Percentiles rank a stretch among this genome's conserved stretches.
These are phyloP conservation scores for Gryllus longicercus DNA, from an alignment of 2,888 invertebrate genomes.

Conservation along the genomic window DNA sequence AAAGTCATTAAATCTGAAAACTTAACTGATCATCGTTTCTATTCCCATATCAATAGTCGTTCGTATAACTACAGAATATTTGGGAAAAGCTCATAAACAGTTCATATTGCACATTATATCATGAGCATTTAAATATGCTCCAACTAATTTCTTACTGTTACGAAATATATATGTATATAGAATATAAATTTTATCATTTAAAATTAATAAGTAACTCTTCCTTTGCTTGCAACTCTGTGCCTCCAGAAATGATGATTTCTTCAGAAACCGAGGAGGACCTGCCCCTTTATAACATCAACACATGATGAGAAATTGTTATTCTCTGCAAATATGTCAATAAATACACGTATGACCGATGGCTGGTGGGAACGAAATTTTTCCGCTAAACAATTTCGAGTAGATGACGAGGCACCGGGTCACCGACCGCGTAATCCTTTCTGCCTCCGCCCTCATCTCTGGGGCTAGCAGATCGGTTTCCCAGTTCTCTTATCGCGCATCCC, in stretches of 20 bases:
- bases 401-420: too few relatives aligned
- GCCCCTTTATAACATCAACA: slow-evolving; percentile 24
- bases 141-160: slow-evolving; percentile 1
- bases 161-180: slow-evolving; percentile 18
- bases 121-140: slow-evolving; percentile 2
- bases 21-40: background rate
- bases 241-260: slow-evolving; percentile 20
- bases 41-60: background rate
- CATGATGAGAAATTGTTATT: slow-evolving; percentile 1
- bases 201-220: slow-evolving; percentile 22
- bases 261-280: slow-evolving; percentile 25
- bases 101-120: slow-evolving; percentile 1
- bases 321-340: background rate
- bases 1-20: background rate
- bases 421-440: too few relatives aligned
- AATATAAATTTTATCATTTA: slow-evolving; percentile 26
- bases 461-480: too few relatives aligned
- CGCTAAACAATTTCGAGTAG: too few relatives aligned
- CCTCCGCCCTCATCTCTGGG: too few relatives aligned
- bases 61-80: background rate
- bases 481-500: too few relatives aligned
- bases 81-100: background rate
- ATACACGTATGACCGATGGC: too few relatives aligned
- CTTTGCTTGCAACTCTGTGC: background rate
- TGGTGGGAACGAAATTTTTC: too few relatives aligned